Base-by-base conservation (phyloP, 2,113 vertebrate genomes). In the Zosterops hypoxanthus region DNA sequence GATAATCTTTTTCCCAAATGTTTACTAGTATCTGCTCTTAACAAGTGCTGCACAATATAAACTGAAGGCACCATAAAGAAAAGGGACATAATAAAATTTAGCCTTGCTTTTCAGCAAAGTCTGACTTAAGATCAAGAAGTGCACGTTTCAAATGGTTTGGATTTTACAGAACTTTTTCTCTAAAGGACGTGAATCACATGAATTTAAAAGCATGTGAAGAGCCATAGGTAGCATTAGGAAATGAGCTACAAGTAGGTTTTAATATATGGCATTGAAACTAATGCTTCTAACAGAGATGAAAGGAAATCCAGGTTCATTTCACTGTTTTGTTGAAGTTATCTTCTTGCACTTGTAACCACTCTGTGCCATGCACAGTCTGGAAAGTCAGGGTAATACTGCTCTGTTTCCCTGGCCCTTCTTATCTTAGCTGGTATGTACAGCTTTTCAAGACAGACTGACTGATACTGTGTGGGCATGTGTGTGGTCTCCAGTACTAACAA, bases 1-100 rank as follows among this genome's bases (percentile, higher is more conserved):
- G 72, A 83, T 96, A 94, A 95, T 60, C 57, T 94, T 64, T 63
- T 71, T 29, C 77, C 82, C 57, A 93, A 91, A 80, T 91, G 83
- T 77, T 87, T 95, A 91, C 65, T 42, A 68, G 23, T 88, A 69
- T 92, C 73, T 83, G 52, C 81, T 94, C 57, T 88, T 96, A 88
- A 92, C 78, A 79, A 95, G 50, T 42, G 39, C 31, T 87, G 28
- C 47, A 44, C 75, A 82, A 24, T 69, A 87, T 91, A 97, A 94
- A 95, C 87, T 69, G 70, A 85, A 76, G 44, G 57, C 66, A 57
- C 28, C 23, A 57, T 71, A 72, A 91, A 92, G 65, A 87, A 92
- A 88, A 75, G 22, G 15, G 18, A 8, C 4, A 46, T 76, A 63
- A 66, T 86, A 86, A 91, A 94, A 94, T 65, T 84, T 80, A 92